A percentile compares a stretch with the other conserved stretches of the same genome.
Evolutionary conservation across 2,888 invertebrate genomes (phyloP).

Genomic region (Diplolepis rosae): DNA sequence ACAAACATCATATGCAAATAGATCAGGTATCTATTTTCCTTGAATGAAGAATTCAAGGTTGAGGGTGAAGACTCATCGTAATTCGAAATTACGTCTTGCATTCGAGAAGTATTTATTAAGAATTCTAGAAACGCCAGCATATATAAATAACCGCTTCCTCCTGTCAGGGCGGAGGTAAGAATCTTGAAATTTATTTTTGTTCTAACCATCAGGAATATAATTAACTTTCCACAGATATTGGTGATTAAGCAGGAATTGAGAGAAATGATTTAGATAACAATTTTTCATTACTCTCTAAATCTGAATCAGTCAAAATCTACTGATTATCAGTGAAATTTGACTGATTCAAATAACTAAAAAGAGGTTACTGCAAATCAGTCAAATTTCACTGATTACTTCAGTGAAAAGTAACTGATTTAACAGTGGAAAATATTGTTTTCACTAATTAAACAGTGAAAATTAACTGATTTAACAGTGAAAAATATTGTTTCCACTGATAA

Average conservation of each 20-base stretch:
- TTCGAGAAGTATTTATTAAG: background rate
- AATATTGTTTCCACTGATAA: too few relatives aligned
- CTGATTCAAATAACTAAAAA: too few relatives aligned
- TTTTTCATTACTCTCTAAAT: background rate
- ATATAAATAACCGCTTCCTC: slow-evolving; percentile 1
- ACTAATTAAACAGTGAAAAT: too few relatives aligned
- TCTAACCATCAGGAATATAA: slow-evolving; percentile 19
- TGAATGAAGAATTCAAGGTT: background rate
- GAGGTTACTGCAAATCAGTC: too few relatives aligned
- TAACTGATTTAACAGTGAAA: too few relatives aligned
- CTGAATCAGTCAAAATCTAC: background rate
- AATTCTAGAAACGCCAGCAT: slow-evolving; percentile 13
- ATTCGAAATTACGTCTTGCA: background rate
- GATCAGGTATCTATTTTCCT: background rate
- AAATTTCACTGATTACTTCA: too few relatives aligned
- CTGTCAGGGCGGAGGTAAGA: slow-evolving; percentile 15
- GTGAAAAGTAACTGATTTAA: too few relatives aligned
- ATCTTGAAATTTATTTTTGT: too few relatives aligned
- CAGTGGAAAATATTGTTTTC: too few relatives aligned
- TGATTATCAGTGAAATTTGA: too few relatives aligned
- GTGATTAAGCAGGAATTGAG: slow-evolving; percentile 9
- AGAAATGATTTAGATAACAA: background rate
- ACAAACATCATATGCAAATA: too few relatives aligned
- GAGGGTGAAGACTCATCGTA: background rate
- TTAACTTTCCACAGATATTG: background rate